Evolutionary conservation across 2,797 vertebrate species (phyloP).

Genomic region (Danio albolineatus): DNA sequence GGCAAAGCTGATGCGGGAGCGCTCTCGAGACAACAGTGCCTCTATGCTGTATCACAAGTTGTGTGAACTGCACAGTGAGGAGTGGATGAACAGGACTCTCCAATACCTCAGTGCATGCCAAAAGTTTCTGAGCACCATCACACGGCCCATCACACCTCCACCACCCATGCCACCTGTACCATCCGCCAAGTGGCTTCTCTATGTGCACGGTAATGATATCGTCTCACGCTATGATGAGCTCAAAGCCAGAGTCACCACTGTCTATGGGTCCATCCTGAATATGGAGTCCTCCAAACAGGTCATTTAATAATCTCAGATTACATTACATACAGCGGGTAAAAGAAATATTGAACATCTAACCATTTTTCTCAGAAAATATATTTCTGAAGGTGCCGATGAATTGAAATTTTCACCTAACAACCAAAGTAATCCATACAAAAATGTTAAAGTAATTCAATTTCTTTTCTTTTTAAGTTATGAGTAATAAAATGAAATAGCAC

Average conservation of each 20-base stretch:
- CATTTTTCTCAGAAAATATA: too few species aligned
- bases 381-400: too few species aligned
- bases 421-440: too few species aligned
- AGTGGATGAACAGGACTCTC: conserved; percentile 10
- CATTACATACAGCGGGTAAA: neutral
- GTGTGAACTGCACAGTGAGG: neutral
- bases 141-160: neutral
- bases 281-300: conserved; percentile 7
- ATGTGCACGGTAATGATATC: neutral
- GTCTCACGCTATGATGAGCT: neutral
- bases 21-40: neutral
- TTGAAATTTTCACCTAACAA: too few species aligned
- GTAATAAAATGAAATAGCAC: too few species aligned
- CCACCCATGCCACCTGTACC: neutral
- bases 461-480: too few species aligned
- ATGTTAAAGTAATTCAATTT: too few species aligned
- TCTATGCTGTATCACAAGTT: neutral
- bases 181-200: neutral
- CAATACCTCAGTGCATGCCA: conserved; percentile 14
- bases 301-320: neutral
- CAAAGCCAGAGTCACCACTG: neutral
- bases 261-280: neutral
- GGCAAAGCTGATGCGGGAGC: conserved; percentile 17
- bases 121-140: neutral
- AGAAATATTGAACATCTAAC: too few species aligned